Evolutionary conservation across 53 echinoderm and acorn worm genomes (phyloP).

Genomic region (Crossaster papposus): DNA sequence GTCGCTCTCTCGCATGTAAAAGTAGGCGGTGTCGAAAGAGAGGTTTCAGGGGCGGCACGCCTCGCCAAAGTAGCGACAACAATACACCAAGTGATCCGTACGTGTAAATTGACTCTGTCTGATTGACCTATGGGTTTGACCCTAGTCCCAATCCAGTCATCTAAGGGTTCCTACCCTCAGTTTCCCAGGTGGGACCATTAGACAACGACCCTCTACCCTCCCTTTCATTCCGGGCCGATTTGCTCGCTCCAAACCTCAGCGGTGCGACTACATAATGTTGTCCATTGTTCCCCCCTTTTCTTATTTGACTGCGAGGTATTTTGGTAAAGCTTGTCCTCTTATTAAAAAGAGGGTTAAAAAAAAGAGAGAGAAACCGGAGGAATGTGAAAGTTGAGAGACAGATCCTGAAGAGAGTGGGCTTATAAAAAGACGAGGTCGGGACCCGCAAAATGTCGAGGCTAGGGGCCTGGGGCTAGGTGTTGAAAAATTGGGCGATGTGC

Average conservation of each 20-base stretch:
- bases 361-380: neutral
- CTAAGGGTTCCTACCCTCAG: neutral
- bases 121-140: conserved; percentile 19
- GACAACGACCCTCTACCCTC: conserved; percentile 30
- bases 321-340: neutral
- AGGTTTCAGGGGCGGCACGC: conserved; percentile 50
- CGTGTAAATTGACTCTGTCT: conserved; percentile 40
- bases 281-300: conserved; percentile 19
- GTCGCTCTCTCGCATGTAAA: conserved; percentile 5
- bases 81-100: conserved; percentile 55
- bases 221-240: conserved; percentile 35
- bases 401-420: conserved; percentile 1
- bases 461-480: conserved; percentile 30
- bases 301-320: conserved; percentile 14
- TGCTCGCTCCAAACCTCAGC: neutral
- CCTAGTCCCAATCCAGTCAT: conserved; percentile 24
- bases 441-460: conserved; percentile 33
- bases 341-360: neutral
- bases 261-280: conserved; percentile 32
- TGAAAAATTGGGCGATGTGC: conserved; percentile 27
- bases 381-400: conserved; percentile 24
- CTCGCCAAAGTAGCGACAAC: conserved; percentile 38
- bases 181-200: conserved; percentile 34
- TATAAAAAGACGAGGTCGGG: conserved; percentile 20
- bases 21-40: conserved; percentile 44